Evolutionary conservation across 2,113 vertebrate species (phyloP).

Genomic region (Miniopterus natalensis): DNA sequence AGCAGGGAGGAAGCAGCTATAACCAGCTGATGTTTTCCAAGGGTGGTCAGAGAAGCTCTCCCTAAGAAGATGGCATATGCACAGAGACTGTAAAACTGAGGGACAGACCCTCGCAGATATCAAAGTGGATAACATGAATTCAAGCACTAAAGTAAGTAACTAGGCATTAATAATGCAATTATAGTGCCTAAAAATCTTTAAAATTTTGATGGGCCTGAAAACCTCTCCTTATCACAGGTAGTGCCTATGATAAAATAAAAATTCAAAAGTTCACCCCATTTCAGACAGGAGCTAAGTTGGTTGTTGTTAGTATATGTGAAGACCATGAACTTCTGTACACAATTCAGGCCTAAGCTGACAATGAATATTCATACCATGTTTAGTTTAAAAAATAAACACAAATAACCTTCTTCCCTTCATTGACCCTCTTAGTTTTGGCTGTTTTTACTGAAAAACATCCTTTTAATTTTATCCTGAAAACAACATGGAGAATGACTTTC

Average conservation of each 20-base stretch:
- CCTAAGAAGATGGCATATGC: not conserved
- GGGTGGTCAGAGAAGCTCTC: not conserved
- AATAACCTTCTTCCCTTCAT: slow-evolving; percentile 59
- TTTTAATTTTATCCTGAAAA: slow-evolving; percentile 80
- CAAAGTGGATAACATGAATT: not conserved
- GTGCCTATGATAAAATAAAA: not conserved
- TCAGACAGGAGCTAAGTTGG: not conserved
- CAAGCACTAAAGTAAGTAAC: not conserved
- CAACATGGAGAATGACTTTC: slow-evolving; percentile 75
- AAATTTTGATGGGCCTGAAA: not conserved
- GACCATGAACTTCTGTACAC: slow-evolving; percentile 29
- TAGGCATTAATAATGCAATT: not conserved
- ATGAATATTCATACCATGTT: slow-evolving; percentile 65
- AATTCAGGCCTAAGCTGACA: not conserved
- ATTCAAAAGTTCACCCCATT: not conserved
- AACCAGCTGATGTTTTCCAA: not conserved
- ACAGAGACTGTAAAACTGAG: not conserved
- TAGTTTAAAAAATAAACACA: slow-evolving; percentile 80
- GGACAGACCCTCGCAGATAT: not conserved
- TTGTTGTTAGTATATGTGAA: not conserved
- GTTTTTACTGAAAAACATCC: slow-evolving; percentile 73
- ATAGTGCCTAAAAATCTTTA: not conserved
- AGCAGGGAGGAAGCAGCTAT: not conserved
- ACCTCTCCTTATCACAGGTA: not conserved
- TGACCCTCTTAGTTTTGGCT: slow-evolving; percentile 73